phyloP scores from a whole-genome alignment of 92 coral and sea anemone species.

The Phenganax marumi region DNA sequence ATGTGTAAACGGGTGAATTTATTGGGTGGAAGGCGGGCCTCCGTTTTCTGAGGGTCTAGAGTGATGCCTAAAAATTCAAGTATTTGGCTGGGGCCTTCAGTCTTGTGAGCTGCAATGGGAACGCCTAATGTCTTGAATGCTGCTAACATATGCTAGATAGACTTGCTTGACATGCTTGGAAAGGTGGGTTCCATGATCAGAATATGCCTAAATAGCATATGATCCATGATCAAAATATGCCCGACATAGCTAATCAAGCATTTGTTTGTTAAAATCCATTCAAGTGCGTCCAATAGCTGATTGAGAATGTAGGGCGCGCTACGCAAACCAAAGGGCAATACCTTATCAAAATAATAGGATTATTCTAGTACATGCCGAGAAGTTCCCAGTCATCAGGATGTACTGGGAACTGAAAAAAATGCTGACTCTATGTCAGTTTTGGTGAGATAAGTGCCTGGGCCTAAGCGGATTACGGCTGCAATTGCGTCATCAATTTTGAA shows the following conservation, averaged over 20 bases:
- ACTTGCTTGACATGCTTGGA: constrained; percentile 35
- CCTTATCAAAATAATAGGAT: constrained; percentile 56
- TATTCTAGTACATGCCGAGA: constrained; percentile 55
- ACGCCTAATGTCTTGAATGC: constrained; percentile 55
- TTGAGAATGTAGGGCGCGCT: constrained; percentile 57
- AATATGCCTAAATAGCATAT: no score
- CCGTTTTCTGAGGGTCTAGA: constrained; percentile 53
- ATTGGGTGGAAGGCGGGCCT: constrained; percentile 60
- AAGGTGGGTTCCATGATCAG: constrained; percentile 55
- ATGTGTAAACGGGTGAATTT: constrained; percentile 41
- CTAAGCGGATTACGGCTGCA: constrained; percentile 30
- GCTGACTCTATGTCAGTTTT: constrained; percentile 66
- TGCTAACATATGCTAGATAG: constrained; percentile 52
- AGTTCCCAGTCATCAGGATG: constrained; percentile 63
- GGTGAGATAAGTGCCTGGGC: constrained; percentile 50
- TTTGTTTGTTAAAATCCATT: constrained; percentile 52
- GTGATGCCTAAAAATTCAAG: constrained; percentile 57
- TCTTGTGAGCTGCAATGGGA: constrained; percentile 51
- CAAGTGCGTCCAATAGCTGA: constrained; percentile 55
- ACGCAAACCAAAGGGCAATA: constrained; percentile 55
- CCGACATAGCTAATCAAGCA: constrained; percentile 40
- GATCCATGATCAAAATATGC: no score
- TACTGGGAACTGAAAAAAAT: constrained; percentile 53
- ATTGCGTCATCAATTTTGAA: constrained; percentile 3
- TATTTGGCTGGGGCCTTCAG: constrained; percentile 51